Evolutionary conservation across 2,888 invertebrate species (phyloP).

Genomic region (Nomada fabriciana): DNA sequence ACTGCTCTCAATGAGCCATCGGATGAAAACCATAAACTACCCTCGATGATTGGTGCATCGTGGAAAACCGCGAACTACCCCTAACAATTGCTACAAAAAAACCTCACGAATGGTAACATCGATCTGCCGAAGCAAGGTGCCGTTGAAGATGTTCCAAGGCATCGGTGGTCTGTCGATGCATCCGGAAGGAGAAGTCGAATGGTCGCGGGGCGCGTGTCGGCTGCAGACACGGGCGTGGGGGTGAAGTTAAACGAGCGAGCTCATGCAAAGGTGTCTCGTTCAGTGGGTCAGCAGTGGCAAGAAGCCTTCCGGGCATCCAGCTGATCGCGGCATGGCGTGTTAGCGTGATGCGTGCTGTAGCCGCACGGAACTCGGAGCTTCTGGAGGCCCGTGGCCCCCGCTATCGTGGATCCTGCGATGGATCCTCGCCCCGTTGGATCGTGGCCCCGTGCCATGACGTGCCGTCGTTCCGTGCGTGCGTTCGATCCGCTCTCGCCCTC

Average conservation of each 20-base stretch:
- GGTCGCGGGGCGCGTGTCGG: slow-evolving; percentile 46
- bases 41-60: too few relatives aligned
- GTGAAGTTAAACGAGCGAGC: slow-evolving; percentile 72
- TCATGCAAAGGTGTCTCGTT: slow-evolving; percentile 81
- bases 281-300: slow-evolving; percentile 83
- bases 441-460: slow-evolving; percentile 47
- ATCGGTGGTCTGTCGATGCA: background rate
- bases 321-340: slow-evolving; percentile 76
- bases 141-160: background rate
- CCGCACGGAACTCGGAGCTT: slow-evolving; percentile 65
- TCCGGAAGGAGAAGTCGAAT: slow-evolving; percentile 11
- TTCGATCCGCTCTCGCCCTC: slow-evolving; percentile 49
- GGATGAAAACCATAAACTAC: too few relatives aligned
- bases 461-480: slow-evolving; percentile 57
- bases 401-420: slow-evolving; percentile 57
- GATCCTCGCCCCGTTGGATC: slow-evolving; percentile 47
- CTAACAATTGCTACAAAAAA: too few relatives aligned
- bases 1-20: too few relatives aligned
- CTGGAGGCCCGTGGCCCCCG: slow-evolving; percentile 59
- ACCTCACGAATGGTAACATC: too few relatives aligned
- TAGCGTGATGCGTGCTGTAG: slow-evolving; percentile 71
- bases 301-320: slow-evolving; percentile 78
- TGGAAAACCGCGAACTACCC: too few relatives aligned
- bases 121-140: too few relatives aligned
- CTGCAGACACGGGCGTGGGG: slow-evolving; percentile 55